These are phyloP conservation scores for Ptiloglossa arizonensis DNA, from an alignment of 1,140 invertebrate genomes.

Conservation along the genomic window DNA sequence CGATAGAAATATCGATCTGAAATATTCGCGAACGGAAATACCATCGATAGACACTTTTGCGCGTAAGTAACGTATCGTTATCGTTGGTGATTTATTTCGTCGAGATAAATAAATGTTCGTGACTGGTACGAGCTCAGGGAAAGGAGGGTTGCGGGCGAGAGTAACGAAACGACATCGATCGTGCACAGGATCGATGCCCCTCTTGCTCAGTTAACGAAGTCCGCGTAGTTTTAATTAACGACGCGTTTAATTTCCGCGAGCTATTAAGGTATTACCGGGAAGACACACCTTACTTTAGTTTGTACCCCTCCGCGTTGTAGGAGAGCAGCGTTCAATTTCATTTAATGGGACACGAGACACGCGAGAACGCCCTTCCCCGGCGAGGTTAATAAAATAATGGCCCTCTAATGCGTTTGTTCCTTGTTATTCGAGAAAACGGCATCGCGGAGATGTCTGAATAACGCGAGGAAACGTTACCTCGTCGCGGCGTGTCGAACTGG, in stretches of 20 bases:
- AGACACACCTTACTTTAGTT: constrained; percentile 47
- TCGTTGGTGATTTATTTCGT: no score
- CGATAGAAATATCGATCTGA: no score
- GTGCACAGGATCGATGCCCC: not conserved
- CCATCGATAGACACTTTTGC: no score
- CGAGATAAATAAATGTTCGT: no score
- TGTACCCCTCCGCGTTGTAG: not conserved
- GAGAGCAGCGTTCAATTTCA: constrained; percentile 46
- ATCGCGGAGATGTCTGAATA: not conserved
- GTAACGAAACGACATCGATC: not conserved
- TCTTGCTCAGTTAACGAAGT: not conserved
- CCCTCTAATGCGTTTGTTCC: constrained; percentile 47
- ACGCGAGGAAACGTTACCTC: not conserved
- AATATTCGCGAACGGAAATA: no score
- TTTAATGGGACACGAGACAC: constrained; percentile 50
- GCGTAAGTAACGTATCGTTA: no score
- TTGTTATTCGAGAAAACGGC: constrained; percentile 41
- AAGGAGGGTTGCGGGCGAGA: no score
- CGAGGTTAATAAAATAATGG: constrained; percentile 57
- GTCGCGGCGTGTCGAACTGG: not conserved
- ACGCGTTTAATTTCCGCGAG: constrained; percentile 9
- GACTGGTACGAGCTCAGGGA: no score
- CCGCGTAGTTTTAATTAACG: constrained; percentile 30
- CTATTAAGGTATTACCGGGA: constrained; percentile 14
- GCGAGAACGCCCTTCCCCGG: constrained; percentile 26